Evolutionary conservation across 2,888 invertebrate genomes (phyloP).

Genomic region (Lycaena phlaeas): DNA sequence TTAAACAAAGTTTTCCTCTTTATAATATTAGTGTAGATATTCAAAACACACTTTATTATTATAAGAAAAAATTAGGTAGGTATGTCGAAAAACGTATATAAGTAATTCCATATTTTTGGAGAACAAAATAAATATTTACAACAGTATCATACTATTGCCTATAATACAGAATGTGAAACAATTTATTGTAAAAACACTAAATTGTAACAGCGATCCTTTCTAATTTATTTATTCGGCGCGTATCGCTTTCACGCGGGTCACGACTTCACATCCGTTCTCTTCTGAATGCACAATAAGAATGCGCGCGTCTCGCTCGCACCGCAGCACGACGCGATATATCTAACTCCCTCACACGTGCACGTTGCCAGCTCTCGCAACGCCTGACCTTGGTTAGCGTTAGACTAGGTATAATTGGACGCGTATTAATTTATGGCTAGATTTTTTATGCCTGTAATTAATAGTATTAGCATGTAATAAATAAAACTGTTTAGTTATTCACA

Average conservation of each 20-base stretch:
- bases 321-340: slow-evolving; percentile 11
- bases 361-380: slow-evolving; percentile 45
- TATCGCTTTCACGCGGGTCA: slow-evolving; percentile 64
- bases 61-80: too few relatives aligned
- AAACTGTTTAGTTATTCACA: background rate
- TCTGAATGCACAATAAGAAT: slow-evolving; percentile 59
- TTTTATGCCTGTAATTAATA: slow-evolving; percentile 13
- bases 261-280: slow-evolving; percentile 61
- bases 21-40: too few relatives aligned
- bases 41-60: too few relatives aligned
- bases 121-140: too few relatives aligned
- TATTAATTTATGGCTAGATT: slow-evolving; percentile 27
- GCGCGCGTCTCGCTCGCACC: slow-evolving; percentile 35
- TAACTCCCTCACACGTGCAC: slow-evolving; percentile 36
- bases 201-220: slow-evolving; percentile 39
- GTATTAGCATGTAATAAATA: background rate
- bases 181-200: too few relatives aligned
- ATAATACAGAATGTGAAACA: too few relatives aligned
- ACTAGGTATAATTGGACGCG: slow-evolving; percentile 42
- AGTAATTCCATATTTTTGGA: too few relatives aligned
- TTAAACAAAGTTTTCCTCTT: too few relatives aligned
- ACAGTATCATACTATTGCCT: too few relatives aligned
- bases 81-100: too few relatives aligned
- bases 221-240: slow-evolving; percentile 58
- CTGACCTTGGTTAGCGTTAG: slow-evolving; percentile 55